Conservation (phyloP, 2,888 invertebrate species). For the Pedicia rivosa region DNA sequence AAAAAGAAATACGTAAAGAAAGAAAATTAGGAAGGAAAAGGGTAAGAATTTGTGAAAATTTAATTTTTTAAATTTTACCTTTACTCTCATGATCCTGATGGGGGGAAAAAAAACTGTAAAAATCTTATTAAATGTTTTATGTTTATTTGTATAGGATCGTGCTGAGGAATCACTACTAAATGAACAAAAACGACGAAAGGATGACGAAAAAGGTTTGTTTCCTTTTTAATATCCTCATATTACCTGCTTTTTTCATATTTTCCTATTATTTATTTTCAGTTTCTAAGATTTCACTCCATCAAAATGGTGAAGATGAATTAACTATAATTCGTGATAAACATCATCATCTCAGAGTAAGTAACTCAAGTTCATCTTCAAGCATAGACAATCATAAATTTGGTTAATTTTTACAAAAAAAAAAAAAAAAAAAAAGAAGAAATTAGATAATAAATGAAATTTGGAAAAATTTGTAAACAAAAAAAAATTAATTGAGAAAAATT, state of each 20-base stretch:
- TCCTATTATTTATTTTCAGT: slow-evolving; percentile 23
- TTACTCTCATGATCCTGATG: not conserved
- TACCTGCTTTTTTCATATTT: not conserved
- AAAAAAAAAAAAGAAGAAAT: too few species aligned
- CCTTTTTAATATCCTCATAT: slow-evolving; percentile 9
- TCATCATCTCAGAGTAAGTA: slow-evolving; percentile 54
- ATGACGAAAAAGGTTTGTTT: slow-evolving; percentile 44
- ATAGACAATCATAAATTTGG: too few species aligned
- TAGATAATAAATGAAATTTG: too few species aligned
- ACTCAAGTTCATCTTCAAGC: too few species aligned
- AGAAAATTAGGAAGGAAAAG: slow-evolving; percentile 66
- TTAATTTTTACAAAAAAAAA: too few species aligned
- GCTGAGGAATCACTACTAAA: slow-evolving; percentile 47
- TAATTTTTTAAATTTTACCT: too few species aligned
- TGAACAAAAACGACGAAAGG: slow-evolving; percentile 65
- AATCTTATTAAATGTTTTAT: slow-evolving; percentile 3
- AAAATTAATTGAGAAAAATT: too few species aligned
- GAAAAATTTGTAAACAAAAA: too few species aligned
- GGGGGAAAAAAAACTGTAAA: slow-evolving; percentile 3
- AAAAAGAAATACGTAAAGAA: slow-evolving; percentile 64
- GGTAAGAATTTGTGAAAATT: too few species aligned
- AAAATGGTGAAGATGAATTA: slow-evolving; percentile 58
- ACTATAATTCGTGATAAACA: slow-evolving; percentile 54
- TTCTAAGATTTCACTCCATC: slow-evolving; percentile 45
- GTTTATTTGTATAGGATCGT: slow-evolving; percentile 45